These are phyloP conservation scores for Leiothrix lutea DNA, from an alignment of 2,113 vertebrate species.

Conservation along the genomic window DNA sequence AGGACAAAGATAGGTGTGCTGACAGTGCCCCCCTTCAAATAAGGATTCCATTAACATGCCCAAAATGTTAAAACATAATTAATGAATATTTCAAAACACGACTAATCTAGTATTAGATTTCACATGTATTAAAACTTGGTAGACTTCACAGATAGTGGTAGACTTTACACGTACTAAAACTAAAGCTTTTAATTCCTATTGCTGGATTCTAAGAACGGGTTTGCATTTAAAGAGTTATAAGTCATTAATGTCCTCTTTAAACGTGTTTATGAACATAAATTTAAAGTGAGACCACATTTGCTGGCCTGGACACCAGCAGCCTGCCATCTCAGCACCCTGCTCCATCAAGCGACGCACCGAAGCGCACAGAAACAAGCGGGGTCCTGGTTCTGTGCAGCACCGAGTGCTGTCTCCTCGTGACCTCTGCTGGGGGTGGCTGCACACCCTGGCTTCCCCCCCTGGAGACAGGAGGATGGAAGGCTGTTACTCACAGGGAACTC, in stretches of 20 bases:
- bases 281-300: neutral
- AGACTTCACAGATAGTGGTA: neutral
- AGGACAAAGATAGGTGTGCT: neutral
- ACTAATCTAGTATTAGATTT: neutral
- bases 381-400: neutral
- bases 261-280: neutral
- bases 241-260: neutral
- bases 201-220: neutral
- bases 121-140: neutral
- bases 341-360: neutral
- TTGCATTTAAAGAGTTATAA: neutral
- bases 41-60: neutral
- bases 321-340: neutral
- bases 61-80: neutral
- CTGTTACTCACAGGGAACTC: conserved; percentile 89
- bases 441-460: neutral
- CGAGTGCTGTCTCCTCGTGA: neutral
- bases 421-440: neutral
- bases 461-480: neutral
- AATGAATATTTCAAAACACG: neutral
- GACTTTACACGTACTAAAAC: neutral
- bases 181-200: neutral
- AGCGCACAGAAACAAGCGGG: neutral
- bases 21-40: neutral
- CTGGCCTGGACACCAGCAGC: neutral